Conservation (phyloP, 2,888 invertebrate genomes). For the Lutraria lutraria region DNA sequence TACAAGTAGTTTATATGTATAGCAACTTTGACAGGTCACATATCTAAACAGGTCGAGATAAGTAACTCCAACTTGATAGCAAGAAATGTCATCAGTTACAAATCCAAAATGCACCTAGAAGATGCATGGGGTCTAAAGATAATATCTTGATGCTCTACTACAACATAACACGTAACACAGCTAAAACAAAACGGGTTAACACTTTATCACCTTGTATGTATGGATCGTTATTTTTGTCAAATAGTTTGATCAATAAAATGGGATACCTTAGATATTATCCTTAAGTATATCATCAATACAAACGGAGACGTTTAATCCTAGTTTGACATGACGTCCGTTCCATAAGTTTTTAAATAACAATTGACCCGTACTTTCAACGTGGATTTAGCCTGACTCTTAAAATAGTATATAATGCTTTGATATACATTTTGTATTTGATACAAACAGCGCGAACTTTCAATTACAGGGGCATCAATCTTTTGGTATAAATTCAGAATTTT, state of each 20-base stretch:
- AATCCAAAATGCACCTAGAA: background rate
- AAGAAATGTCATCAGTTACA: constrained; percentile 1
- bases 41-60: background rate
- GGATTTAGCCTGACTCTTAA: too few relatives aligned
- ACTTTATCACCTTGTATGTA: background rate
- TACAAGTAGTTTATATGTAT: background rate
- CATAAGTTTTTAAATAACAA: background rate
- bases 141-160: background rate
- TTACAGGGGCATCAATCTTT: background rate
- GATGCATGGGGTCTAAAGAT: background rate
- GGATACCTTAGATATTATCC: constrained; percentile 8
- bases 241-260: constrained; percentile 1
- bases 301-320: background rate
- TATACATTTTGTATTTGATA: too few relatives aligned
- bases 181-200: background rate
- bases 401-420: too few relatives aligned
- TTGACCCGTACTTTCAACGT: background rate
- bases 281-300: constrained; percentile 15
- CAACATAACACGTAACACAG: background rate
- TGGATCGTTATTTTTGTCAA: background rate
- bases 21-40: background rate
- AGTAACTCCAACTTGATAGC: background rate
- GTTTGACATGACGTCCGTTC: background rate
- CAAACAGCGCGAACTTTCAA: background rate
- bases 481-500: background rate